Evolutionary conservation across 2,888 invertebrate genomes (phyloP), one percentile per base, ranked within the genome.

Genomic region (Lamproptera curius): DNA sequence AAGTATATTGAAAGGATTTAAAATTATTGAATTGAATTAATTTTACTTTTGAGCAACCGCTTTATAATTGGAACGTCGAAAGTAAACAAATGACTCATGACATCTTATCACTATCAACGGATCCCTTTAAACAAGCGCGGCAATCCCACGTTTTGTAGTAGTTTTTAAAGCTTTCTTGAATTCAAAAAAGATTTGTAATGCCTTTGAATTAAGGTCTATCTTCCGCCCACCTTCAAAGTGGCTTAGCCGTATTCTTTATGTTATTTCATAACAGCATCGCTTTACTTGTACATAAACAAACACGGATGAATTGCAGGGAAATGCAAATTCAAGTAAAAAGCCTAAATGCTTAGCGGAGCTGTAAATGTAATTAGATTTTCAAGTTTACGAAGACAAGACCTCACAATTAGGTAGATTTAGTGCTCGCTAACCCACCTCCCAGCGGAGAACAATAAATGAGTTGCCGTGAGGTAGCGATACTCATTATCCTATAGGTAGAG

Each of bases 361-460:
- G 84, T 84, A 83, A 85, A 85, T 84, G 85, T 85, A 87, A 86
- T 86, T 85, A 87, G 83, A 85, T 86, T 85, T 85, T 79, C 79
- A 76, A 85, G 81, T 84, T 84, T 84, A 82, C 84, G 81, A 85
- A 85, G 84, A 85, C 84, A 81, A 77, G 81, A 76, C 75, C 74
- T 75, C 80, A 83, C 83, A 83, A 84, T 83, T 85, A 77, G 76
- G 77, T 78, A 84, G 83, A 86, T 86, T 86, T 86, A 87, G 77
- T 81, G 83, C 80, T 67, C 67, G 79, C 85, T 84, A 84, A 85
- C 86, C 85, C 76, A 73, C 75, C 82, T 77, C 85, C 83, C 83
- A 53, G 67, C 63, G 75, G 84, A 76, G 76, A 58, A 76, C 74
- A 83, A 84, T 86, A 83, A 84, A 86, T 83, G 85, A 84, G 83